Evolutionary conservation across 2,888 invertebrate species (phyloP), one percentile per base, ranked within the genome.

Genomic region (Apamea anceps): DNA sequence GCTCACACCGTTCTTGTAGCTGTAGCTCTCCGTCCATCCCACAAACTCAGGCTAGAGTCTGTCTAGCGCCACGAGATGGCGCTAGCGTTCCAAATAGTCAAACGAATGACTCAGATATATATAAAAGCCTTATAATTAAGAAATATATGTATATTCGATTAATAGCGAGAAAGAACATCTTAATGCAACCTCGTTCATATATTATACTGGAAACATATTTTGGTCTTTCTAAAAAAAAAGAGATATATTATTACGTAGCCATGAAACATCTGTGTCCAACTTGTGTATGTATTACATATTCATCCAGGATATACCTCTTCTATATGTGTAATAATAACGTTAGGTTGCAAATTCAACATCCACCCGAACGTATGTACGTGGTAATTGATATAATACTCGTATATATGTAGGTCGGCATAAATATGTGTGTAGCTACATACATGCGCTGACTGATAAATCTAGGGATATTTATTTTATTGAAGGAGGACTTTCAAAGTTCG

Each of bases 301-400:
- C 45, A 72, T 75, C 32, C 28, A 28, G 37, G 66, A 37, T 68
- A 25, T 63, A 48, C 42, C 48, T 12, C 71, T 73, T 42, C 45
- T 1, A 8, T 67, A 76, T 73, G 65, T 63, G 63, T 77, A 74
- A 62, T 75, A 75, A 82, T 79, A 72, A 70, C 67, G 51, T 82
- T 81, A 60, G 77, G 63, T 70, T 72, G 42, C 79, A 87, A 83
- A 83, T 80, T 85, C 81, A 85, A 87, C 85, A 65, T 71, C 18
- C 67, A 72, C 60, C 72, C 68, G 42, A 76, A 75, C 37, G 54
- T 77, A 54, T 37, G 73, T 77, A 54, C 45, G 73, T n/a, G 28
- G 13, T 25, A 66, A 62, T 74, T 32, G 54, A 72, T 78, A 48
- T 18, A 15, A 51, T 70, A n/a, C n/a, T n/a, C n/a, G n/a, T n/a